A percentile compares a stretch with the other conserved stretches of the same genome.
phyloP scores from a whole-genome alignment of 1,140 invertebrate genomes.

The Luehdorfia chinensis region DNA sequence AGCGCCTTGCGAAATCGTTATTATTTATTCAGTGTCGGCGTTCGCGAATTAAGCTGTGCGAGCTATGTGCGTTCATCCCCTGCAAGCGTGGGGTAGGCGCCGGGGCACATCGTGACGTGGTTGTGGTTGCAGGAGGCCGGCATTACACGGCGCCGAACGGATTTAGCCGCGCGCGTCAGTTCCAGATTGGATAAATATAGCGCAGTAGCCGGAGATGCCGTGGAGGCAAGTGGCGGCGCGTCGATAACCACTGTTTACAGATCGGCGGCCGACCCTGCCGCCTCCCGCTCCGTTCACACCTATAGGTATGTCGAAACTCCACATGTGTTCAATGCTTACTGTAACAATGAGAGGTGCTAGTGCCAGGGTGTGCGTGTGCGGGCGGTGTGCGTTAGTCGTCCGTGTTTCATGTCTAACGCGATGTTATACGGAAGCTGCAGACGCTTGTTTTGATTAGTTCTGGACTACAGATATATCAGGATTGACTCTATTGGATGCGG shows the following conservation, averaged over 20 bases:
- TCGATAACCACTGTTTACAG: constrained; percentile 74
- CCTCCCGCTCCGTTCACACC: constrained; percentile 64
- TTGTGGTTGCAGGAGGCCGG: constrained; percentile 72
- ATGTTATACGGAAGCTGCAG: constrained; percentile 28
- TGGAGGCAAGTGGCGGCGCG: constrained; percentile 62
- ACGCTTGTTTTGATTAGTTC: constrained; percentile 37
- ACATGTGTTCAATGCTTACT: constrained; percentile 49
- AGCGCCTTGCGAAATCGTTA: constrained; percentile 45
- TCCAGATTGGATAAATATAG: constrained; percentile 72
- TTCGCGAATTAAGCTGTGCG: constrained; percentile 62
- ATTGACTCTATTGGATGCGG: neutral
- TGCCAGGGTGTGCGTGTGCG: constrained; percentile 24
- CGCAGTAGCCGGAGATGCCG: constrained; percentile 63
- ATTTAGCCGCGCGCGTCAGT: constrained; percentile 69
- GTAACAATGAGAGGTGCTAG: constrained; percentile 44
- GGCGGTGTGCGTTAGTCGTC: constrained; percentile 22
- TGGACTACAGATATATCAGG: constrained; percentile 20
- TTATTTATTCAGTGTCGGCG: constrained; percentile 26
- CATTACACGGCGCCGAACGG: constrained; percentile 66
- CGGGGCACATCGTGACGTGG: constrained; percentile 60
- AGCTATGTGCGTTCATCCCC: constrained; percentile 42
- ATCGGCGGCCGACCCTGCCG: constrained; percentile 68
- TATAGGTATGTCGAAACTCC: constrained; percentile 66
- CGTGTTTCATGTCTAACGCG: constrained; percentile 12
- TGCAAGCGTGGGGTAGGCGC: constrained; percentile 37